Percentiles rank a stretch among this genome's conserved stretches.
Evolutionary conservation across 2,113 vertebrate species (phyloP).

Genomic region (Ameiurus melas): DNA sequence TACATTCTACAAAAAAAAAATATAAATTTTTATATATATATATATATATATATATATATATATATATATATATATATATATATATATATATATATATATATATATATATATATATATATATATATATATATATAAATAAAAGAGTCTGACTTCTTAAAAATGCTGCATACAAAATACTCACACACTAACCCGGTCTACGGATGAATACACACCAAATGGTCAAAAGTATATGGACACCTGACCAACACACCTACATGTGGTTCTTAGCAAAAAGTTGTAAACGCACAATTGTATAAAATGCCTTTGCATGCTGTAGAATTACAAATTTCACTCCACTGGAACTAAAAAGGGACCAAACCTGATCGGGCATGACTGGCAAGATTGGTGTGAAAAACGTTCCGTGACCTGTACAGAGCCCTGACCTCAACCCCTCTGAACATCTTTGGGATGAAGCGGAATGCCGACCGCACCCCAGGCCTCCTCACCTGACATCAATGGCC

Average conservation of each 20-base stretch:
- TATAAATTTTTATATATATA: neutral
- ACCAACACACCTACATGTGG: neutral
- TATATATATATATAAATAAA: too few species aligned
- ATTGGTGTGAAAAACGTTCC: neutral
- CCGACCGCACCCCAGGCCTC: neutral
- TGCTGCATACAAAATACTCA: neutral
- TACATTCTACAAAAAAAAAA: neutral
- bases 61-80: too few species aligned
- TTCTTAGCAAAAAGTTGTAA: neutral
- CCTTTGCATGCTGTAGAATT: neutral
- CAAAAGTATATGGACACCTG: neutral
- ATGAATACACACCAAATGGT: neutral
- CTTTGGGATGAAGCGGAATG: neutral
- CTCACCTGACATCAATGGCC: neutral
- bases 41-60: too few species aligned
- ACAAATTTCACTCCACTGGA: neutral
- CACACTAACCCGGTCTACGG: neutral
- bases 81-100: too few species aligned
- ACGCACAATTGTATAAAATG: neutral
- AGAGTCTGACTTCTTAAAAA: neutral
- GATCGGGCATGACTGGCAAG: neutral
- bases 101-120: too few species aligned
- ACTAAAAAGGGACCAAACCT: neutral
- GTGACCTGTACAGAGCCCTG: neutral
- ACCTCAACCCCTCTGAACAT: neutral